phyloP scores from a whole-genome alignment of 1,140 invertebrate species.

The Bombus haemorrhoidalis region DNA sequence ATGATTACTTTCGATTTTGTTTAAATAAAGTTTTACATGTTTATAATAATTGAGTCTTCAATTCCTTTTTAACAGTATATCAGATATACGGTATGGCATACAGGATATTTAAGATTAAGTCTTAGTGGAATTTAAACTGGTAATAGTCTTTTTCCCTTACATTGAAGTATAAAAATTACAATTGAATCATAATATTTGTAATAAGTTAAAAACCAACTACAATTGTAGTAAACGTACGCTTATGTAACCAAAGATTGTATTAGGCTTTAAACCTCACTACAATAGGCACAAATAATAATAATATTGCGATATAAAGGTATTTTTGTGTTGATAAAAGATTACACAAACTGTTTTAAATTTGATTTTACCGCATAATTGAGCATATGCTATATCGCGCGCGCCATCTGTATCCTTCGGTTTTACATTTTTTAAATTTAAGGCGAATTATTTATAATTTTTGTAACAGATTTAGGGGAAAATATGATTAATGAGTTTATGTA shows the following conservation, averaged over 20 bases:
- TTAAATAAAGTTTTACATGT: background rate
- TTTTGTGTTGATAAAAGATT: background rate
- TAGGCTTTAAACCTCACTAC: no score
- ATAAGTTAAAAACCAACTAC: no score
- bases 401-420: slow-evolving; percentile 19
- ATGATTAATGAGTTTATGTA: background rate
- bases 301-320: background rate
- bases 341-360: slow-evolving; percentile 8
- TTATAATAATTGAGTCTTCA: background rate
- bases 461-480: background rate
- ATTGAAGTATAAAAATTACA: background rate
- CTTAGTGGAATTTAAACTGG: background rate
- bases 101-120: background rate
- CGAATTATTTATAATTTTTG: background rate
- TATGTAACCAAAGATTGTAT: no score
- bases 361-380: slow-evolving; percentile 8
- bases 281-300: no score
- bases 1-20: background rate
- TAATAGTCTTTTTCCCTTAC: background rate
- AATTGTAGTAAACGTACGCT: no score
- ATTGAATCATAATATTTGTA: no score
- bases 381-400: background rate
- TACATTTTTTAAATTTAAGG: slow-evolving; percentile 12
- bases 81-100: no score
- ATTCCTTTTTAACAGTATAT: background rate